Evolutionary conservation across 2,888 invertebrate species (phyloP).

Genomic region (Amphipyra tragopoginis): DNA sequence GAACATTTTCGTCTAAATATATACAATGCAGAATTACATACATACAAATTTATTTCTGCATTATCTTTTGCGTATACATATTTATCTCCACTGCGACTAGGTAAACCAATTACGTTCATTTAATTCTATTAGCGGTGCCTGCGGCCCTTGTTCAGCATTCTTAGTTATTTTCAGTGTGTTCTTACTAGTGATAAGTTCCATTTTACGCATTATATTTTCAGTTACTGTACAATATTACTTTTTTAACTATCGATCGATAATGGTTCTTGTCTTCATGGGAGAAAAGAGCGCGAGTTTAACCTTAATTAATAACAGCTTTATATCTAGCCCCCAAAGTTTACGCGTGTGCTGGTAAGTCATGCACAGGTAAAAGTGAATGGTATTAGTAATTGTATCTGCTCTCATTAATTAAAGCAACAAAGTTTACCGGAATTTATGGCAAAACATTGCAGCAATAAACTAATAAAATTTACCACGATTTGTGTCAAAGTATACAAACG

Average conservation of each 20-base stretch:
- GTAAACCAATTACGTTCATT: conserved; percentile 78
- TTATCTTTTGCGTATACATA: conserved; percentile 37
- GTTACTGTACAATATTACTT: background rate
- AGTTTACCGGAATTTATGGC: too few species aligned
- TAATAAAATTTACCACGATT: conserved; percentile 24
- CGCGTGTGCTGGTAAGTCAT: conserved; percentile 71
- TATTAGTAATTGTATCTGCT: background rate
- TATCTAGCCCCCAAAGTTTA: conserved; percentile 57
- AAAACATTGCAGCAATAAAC: conserved; percentile 3
- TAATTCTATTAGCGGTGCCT: conserved; percentile 78
- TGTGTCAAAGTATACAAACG: conserved; percentile 33
- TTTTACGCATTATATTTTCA: conserved; percentile 1
- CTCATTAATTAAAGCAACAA: too few species aligned
- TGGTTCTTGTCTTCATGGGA: conserved; percentile 52
- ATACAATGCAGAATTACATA: conserved; percentile 11
- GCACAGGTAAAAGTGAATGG: conserved; percentile 7
- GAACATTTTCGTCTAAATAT: conserved; percentile 17
- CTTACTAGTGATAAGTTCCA: conserved; percentile 35
- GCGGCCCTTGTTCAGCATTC: conserved; percentile 61
- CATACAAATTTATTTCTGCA: conserved; percentile 35
- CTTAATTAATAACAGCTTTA: conserved; percentile 50
- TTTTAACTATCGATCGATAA: conserved; percentile 20
- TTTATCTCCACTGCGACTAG: conserved; percentile 54
- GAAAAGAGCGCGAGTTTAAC: conserved; percentile 67
- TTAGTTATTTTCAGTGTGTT: conserved; percentile 56